Evolutionary conservation across 2,113 vertebrate genomes (phyloP).

Genomic region (Dunckerocampus dactyliophorus): DNA sequence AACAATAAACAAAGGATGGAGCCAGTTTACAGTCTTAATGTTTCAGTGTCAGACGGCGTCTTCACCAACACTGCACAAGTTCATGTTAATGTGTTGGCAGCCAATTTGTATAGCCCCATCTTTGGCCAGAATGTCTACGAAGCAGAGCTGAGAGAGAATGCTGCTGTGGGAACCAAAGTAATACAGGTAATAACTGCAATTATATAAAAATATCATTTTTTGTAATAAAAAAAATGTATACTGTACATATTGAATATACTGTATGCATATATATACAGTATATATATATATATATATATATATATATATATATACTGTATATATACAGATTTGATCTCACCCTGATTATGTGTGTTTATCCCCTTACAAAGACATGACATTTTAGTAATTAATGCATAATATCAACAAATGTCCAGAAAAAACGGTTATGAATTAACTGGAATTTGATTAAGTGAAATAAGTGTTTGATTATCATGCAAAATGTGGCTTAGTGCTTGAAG

Average conservation of each 20-base stretch:
- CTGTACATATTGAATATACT: no score
- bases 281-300: no score
- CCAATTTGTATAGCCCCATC: conserved; percentile 86
- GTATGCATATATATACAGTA: no score
- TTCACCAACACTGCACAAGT: conserved; percentile 96
- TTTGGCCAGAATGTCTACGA: conserved; percentile 86
- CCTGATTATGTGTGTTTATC: background rate
- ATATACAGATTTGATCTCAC: no score
- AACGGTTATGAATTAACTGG: no score
- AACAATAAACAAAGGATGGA: conserved; percentile 89
- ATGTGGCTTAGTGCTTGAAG: no score
- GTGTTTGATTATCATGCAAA: no score
- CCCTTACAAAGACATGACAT: background rate
- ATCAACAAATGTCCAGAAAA: no score
- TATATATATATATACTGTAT: no score
- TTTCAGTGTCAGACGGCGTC: conserved; percentile 92
- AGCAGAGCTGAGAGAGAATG: conserved; percentile 87
- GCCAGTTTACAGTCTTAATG: conserved; percentile 85
- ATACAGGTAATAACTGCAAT: conserved; percentile 66
- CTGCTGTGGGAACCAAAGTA: conserved; percentile 82
- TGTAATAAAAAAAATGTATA: background rate
- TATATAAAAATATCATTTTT: background rate
- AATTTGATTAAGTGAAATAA: no score
- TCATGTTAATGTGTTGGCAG: conserved; percentile 83
- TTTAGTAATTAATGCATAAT: background rate